phyloP scores from a whole-genome alignment of 2,797 vertebrate species.

The Rhabdophis nuchalis region DNA sequence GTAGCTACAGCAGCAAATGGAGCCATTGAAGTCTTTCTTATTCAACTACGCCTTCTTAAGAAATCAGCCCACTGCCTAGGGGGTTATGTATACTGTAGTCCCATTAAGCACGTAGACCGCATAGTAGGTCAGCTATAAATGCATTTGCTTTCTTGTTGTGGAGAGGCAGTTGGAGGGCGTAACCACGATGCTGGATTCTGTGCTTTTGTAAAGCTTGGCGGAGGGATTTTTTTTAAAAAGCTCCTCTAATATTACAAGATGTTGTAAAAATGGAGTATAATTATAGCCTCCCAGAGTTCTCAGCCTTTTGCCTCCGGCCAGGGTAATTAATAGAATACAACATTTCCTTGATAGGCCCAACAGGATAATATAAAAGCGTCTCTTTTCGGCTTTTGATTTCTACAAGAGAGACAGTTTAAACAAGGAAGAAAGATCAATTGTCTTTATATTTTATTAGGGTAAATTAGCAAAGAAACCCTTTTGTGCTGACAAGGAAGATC shows the following conservation, averaged over 20 bases:
- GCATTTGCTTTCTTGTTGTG: background rate
- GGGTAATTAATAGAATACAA: constrained; percentile 3
- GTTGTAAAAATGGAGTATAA: background rate
- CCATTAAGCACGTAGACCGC: background rate
- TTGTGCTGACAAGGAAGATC: constrained; percentile 16
- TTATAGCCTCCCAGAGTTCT: constrained; percentile 7
- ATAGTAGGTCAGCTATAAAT: background rate
- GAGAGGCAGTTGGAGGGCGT: background rate
- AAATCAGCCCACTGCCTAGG: background rate
- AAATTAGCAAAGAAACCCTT: background rate
- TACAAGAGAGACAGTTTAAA: background rate
- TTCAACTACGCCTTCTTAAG: background rate
- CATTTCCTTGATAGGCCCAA: constrained; percentile 9
- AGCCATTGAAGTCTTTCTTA: background rate
- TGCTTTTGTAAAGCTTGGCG: background rate
- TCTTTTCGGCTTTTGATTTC: constrained; percentile 26
- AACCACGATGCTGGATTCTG: background rate
- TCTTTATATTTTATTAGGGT: constrained; percentile 43
- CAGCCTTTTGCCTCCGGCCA: background rate
- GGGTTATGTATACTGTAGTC: background rate
- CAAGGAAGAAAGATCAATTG: background rate
- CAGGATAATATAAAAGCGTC: background rate
- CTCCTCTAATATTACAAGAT: background rate
- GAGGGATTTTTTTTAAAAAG: background rate
- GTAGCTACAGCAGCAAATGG: background rate